These are phyloP conservation scores for Percina caprodes DNA, from an alignment of 2,113 vertebrate genomes.

Conservation along the genomic window DNA sequence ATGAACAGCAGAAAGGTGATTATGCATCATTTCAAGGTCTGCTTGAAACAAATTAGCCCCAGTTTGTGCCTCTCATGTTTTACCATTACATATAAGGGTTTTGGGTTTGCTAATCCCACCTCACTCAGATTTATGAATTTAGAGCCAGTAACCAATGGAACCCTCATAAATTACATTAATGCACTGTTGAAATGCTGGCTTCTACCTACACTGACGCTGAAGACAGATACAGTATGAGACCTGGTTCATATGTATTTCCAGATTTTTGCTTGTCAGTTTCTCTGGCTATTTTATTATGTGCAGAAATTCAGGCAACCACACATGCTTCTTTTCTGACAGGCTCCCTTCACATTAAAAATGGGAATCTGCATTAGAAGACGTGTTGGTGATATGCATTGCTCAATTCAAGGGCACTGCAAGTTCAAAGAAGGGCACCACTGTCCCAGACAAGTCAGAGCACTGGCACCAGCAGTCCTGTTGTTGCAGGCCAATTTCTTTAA, in stretches of 20 bases:
- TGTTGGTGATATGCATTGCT: neutral
- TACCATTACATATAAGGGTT: too few relatives aligned
- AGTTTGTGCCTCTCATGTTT: too few relatives aligned
- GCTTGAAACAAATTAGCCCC: too few relatives aligned
- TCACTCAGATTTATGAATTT: slow-evolving; percentile 29
- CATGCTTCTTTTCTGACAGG: neutral
- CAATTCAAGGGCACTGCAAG: neutral
- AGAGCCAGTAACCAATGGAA: slow-evolving; percentile 4
- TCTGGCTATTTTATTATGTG: neutral
- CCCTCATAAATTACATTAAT: slow-evolving; percentile 4
- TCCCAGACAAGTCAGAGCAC: neutral
- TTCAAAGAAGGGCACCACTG: neutral
- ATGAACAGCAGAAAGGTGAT: too few relatives aligned
- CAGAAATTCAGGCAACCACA: neutral
- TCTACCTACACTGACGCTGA: neutral
- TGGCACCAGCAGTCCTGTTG: neutral
- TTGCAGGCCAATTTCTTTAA: neutral
- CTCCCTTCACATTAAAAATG: neutral
- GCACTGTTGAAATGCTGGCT: neutral
- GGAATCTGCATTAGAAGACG: neutral
- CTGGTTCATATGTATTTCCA: neutral
- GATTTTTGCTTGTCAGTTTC: slow-evolving; percentile 1
- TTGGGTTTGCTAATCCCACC: neutral
- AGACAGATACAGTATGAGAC: neutral
- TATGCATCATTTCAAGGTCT: too few relatives aligned